Evolutionary conservation across 2,113 vertebrate genomes (phyloP).

Genomic region (Ptilonorhynchus violaceus): DNA sequence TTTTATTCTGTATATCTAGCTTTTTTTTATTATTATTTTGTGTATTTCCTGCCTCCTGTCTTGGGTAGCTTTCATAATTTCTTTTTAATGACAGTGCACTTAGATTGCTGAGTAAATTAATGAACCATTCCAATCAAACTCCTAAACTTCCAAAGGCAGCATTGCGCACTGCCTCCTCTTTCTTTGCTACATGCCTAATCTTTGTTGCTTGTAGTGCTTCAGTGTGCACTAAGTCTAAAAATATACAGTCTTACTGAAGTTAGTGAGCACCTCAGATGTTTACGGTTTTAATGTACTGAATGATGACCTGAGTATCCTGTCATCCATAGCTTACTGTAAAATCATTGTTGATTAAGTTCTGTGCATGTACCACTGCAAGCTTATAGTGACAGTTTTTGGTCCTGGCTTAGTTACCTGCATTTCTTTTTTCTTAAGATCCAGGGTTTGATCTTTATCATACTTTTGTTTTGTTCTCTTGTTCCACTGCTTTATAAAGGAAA

Average conservation of each 20-base stretch:
- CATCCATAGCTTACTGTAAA: not conserved
- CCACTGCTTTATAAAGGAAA: not conserved
- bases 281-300: not conserved
- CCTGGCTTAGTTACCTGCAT: not conserved
- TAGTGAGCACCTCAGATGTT: not conserved
- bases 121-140: not conserved
- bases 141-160: not conserved
- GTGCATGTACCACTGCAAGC: not conserved
- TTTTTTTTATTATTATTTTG: not conserved
- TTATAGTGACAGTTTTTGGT: not conserved
- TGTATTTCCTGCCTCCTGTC: not conserved
- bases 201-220: not conserved
- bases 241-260: not conserved
- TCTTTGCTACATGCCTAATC: not conserved
- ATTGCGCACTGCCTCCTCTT: not conserved
- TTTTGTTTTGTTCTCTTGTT: not conserved
- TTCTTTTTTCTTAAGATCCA: not conserved
- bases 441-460: not conserved
- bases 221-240: not conserved
- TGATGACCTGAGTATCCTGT: not conserved
- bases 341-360: not conserved
- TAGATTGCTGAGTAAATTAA: not conserved
- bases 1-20: not conserved
- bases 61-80: not conserved
- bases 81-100: not conserved